These are phyloP conservation scores for Odontamblyopus rebecca DNA, from an alignment of 2,797 vertebrate species.

Conservation along the genomic window DNA sequence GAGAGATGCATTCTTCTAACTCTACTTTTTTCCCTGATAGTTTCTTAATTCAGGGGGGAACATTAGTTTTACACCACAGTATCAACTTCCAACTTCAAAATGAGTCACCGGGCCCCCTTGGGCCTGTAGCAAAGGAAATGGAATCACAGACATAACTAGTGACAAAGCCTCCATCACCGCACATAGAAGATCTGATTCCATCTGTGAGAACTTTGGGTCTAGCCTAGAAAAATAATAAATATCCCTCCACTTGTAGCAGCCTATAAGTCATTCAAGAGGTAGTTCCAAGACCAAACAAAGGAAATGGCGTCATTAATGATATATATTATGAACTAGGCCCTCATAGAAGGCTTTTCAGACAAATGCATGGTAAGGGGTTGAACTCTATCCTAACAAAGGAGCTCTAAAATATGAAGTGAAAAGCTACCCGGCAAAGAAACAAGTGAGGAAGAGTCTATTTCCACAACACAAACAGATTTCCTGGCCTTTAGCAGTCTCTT, in stretches of 20 bases:
- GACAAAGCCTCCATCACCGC: constrained; percentile 77
- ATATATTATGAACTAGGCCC: constrained; percentile 66
- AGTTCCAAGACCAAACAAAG: constrained; percentile 76
- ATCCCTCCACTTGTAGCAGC: constrained; percentile 50
- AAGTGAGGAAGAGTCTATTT: constrained; percentile 73
- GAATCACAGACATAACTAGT: constrained; percentile 74
- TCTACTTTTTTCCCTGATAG: constrained; percentile 62
- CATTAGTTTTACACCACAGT: constrained; percentile 69
- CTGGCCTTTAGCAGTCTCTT: constrained; percentile 80
- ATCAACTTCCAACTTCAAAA: constrained; percentile 77
- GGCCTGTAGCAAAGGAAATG: constrained; percentile 70
- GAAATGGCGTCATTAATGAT: constrained; percentile 75
- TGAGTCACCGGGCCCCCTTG: constrained; percentile 68
- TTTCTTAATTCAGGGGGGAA: constrained; percentile 70
- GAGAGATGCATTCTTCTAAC: constrained; percentile 63
- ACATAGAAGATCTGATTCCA: constrained; percentile 70
- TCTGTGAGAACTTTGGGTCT: constrained; percentile 73
- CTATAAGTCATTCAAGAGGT: constrained; percentile 66
- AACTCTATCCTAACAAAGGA: constrained; percentile 75
- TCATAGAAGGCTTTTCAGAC: constrained; percentile 63
- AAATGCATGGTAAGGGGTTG: constrained; percentile 64
- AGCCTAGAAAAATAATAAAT: constrained; percentile 75
- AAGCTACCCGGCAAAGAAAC: constrained; percentile 70
- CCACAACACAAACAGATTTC: constrained; percentile 81
- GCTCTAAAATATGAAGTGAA: constrained; percentile 76